phyloP scores from a whole-genome alignment of 2,113 vertebrate genomes.

The Poeciliopsis prolifica region DNA sequence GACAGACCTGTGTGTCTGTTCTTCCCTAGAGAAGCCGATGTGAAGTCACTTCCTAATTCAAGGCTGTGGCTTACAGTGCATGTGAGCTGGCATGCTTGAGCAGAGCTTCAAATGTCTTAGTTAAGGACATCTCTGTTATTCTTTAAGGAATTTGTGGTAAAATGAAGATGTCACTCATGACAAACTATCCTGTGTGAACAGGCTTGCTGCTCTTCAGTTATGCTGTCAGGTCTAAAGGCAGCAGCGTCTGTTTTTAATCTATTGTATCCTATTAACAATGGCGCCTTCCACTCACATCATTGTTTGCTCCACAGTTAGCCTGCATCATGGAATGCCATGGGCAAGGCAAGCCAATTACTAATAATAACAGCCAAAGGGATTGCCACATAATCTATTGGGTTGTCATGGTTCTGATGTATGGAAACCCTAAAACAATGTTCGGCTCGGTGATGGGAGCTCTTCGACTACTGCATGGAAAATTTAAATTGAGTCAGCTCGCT shows the following conservation, averaged over 20 bases:
- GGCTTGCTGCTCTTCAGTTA: slow-evolving; percentile 65
- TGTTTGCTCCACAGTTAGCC: slow-evolving; percentile 54
- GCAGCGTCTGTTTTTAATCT: slow-evolving; percentile 43
- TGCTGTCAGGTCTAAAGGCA: slow-evolving; percentile 59
- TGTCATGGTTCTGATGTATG: slow-evolving; percentile 47
- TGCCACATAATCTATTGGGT: slow-evolving; percentile 51
- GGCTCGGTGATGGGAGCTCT: slow-evolving; percentile 26
- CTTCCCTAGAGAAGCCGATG: slow-evolving; percentile 19
- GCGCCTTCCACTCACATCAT: slow-evolving; percentile 29
- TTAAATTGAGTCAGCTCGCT: slow-evolving; percentile 29
- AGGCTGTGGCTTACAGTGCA: slow-evolving; percentile 28
- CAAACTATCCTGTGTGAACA: slow-evolving; percentile 63
- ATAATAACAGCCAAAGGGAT: slow-evolving; percentile 52
- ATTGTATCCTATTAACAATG: slow-evolving; percentile 15
- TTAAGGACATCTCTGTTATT: slow-evolving; percentile 55
- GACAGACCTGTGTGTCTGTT: slow-evolving; percentile 38
- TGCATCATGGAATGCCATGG: slow-evolving; percentile 19
- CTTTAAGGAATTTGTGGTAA: slow-evolving; percentile 61
- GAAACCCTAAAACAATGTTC: slow-evolving; percentile 19
- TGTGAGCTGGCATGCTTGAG: slow-evolving; percentile 44
- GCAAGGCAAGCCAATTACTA: slow-evolving; percentile 63
- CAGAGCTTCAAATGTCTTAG: slow-evolving; percentile 48
- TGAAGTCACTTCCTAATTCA: slow-evolving; percentile 49
- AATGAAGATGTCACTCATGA: slow-evolving; percentile 80
- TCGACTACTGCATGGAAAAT: slow-evolving; percentile 63